Evolutionary conservation across 2,113 vertebrate genomes (phyloP).

Genomic region (Xiphorhynchus elegans): DNA sequence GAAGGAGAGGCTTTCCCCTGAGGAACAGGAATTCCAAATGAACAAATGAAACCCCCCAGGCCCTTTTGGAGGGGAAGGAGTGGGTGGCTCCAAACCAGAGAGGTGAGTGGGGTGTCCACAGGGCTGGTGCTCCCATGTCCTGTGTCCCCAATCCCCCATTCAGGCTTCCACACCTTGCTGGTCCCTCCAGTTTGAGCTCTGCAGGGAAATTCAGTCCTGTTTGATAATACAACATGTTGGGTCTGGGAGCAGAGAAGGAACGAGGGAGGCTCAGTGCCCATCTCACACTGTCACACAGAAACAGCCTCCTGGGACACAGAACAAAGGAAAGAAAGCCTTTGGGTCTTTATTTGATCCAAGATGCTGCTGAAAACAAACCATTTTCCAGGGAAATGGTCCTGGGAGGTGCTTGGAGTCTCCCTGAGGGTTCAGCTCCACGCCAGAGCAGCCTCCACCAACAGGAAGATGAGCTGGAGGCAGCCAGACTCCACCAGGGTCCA

Average conservation of each 20-base stretch:
- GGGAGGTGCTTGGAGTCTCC: neutral
- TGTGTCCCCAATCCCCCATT: fast-evolving
- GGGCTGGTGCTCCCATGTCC: neutral
- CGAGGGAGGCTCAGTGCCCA: fast-evolving
- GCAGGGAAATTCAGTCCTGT: fast-evolving
- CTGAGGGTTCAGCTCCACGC: neutral
- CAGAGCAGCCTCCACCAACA: neutral
- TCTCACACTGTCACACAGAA: fast-evolving
- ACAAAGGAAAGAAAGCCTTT: neutral
- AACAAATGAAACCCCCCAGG: neutral
- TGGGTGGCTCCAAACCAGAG: fast-evolving
- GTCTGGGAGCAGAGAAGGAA: fast-evolving
- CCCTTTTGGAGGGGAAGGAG: neutral
- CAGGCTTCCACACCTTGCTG: fast-evolving
- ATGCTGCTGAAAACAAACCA: neutral
- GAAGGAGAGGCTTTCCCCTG: neutral
- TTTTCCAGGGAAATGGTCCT: neutral
- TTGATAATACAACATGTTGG: fast-evolving
- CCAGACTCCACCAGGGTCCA: neutral
- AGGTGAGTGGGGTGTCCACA: fast-evolving
- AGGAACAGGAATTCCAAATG: neutral
- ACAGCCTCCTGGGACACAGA: neutral
- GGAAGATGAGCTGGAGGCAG: conserved; percentile 2
- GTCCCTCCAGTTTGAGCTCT: neutral
- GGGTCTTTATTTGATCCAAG: neutral